Evolutionary conservation across 2,797 vertebrate species (phyloP).

Genomic region (Acrocephalus scirpaceus): DNA sequence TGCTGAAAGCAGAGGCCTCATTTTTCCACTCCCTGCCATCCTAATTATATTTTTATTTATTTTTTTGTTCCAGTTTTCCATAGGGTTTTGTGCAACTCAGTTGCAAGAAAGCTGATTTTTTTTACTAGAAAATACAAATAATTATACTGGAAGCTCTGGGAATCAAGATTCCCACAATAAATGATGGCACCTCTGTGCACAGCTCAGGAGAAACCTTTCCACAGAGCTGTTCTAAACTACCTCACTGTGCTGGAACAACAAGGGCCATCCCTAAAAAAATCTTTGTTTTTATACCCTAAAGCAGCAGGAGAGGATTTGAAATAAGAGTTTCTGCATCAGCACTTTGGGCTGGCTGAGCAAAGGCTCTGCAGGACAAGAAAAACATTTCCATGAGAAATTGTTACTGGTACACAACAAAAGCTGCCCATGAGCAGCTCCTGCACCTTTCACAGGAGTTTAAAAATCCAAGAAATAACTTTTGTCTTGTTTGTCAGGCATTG

Average conservation of each 20-base stretch:
- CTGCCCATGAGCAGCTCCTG: not conserved
- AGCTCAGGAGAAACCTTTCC: not conserved
- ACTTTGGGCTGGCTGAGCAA: not conserved
- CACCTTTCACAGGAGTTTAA: not conserved
- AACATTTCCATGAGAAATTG: not conserved
- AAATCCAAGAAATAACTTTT: not conserved
- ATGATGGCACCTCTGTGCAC: not conserved
- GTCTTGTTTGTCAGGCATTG: not conserved
- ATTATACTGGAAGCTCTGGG: not conserved
- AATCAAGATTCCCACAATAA: not conserved
- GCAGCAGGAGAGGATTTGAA: not conserved
- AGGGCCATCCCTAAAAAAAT: not conserved
- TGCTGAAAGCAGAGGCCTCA: not conserved
- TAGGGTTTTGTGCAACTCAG: not conserved
- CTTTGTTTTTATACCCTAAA: not conserved
- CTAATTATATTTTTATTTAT: not conserved
- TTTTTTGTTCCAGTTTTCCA: not conserved
- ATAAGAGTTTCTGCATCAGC: not conserved
- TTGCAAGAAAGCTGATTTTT: not conserved
- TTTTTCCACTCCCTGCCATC: not conserved
- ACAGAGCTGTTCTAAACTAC: not conserved
- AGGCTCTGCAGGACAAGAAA: not conserved
- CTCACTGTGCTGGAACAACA: rapidly evolving
- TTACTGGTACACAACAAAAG: not conserved
- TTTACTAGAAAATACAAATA: not conserved